Evolutionary conservation across 2,797 vertebrate species (phyloP), one percentile per base, ranked within the genome.

Genomic region (Lophura swinhoii): DNA sequence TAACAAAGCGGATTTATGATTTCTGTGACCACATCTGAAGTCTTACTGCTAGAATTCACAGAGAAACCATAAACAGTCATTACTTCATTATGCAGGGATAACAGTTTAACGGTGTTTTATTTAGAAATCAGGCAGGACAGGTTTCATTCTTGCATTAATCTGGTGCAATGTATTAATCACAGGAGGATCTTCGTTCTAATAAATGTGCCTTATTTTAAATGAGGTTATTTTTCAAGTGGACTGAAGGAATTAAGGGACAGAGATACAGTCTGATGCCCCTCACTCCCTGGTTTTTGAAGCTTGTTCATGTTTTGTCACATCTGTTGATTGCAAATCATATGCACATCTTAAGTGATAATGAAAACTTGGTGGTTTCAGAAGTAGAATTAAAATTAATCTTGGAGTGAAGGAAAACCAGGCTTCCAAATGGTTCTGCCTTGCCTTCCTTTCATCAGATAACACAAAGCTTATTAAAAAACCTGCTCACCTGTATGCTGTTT

Each of bases 1-100:
- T 90, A 94, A 85, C 22, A 92, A 90, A 74, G 66, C 62, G 77
- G 48, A 58, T 87, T 82, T 94, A 46, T 69, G 43, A 92, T 87
- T 86, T 89, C 31, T 79, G 48, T 90, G 71, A 55, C 91, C 48
- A 28, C 83, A 88, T 93, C 26, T 68, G 58, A 60, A 37, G 24
- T 72, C 91, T 81, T 82, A 79, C 51, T 82, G 41, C 14, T 44
- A 87, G 60, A 87, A 86, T 71, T 90, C 46, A n/a, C 77, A 84
- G 69, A 72, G 66, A 68, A 84, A 77, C 53, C 64, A 31, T 88
- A 87, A 94, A 82, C 58, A 91, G n/a, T 88, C 83, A 41, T 70
- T 88, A 53, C 68, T 87, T 26, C 10, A 49, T 93, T 87, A 85
- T 39, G 31, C 9, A 68, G 15, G 49, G 55, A 4, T 87, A 71